Base-by-base conservation (phyloP, 2,113 vertebrate genomes). In the Osmerus mordax region DNA sequence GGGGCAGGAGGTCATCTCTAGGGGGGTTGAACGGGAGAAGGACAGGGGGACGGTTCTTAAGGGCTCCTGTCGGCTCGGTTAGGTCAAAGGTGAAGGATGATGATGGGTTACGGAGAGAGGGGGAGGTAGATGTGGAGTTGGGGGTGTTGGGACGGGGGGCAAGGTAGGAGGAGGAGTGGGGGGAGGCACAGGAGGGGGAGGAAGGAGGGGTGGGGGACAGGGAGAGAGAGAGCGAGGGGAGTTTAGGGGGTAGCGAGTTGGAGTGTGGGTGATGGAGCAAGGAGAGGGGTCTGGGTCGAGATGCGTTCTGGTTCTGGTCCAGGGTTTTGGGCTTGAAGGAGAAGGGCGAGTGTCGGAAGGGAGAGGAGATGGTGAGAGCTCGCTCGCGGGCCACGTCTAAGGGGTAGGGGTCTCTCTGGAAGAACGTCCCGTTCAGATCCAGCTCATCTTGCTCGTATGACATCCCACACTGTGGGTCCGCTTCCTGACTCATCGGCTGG, bases 1-100 rank as follows among this genome's bases (percentile, higher is more conserved):
- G 92, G 4, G 94, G 93, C 65, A 97, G 81, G 63, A 96, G 87
- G 72, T 94, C 81, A 51, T 97, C 96, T 0, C 65, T 72, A 0
- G 93, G 94, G 67, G 84, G 78, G 71, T 84, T 86, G 16, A 74
- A 85, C 81, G 90, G 87, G 76, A 87, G 79, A 51, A 82, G 84
- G 78, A 84, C 8, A 0, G 71, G 81, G 14, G 86, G 78, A 55
- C 88, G 82, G 84, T 82, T 87, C 72, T 88, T 92, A 4, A 86
- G 67, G 3, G 83, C 69, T 67, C 86, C 86, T 21, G 64, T 75
- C n/a, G 91, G 87, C 65, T 91, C 91, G 0, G 82, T 70, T 15
- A 93, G 75, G 65, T 93, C 91, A 81, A 92, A 93, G 78, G 83
- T 89, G 86, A 93, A 93, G 18, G 92, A 90, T 1, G 90, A 85